phyloP scores from a whole-genome alignment of 2,888 invertebrate genomes.

The Cybosia mesomella region DNA sequence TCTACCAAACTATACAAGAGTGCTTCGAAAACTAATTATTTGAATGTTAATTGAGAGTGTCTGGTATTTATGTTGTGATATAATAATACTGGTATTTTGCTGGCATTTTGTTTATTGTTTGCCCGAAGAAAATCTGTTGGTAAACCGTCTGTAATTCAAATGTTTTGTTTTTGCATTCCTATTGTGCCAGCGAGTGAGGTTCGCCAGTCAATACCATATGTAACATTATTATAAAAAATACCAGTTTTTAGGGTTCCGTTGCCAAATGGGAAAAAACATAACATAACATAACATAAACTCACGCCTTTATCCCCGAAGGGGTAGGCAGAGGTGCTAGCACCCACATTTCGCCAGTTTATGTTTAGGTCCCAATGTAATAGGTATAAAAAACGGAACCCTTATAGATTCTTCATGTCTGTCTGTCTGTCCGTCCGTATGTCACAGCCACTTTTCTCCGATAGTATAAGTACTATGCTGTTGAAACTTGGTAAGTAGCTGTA shows the following conservation, averaged over 20 bases:
- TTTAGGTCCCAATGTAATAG: too few species aligned
- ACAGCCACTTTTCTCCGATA: too few species aligned
- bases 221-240: not conserved
- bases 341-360: too few species aligned
- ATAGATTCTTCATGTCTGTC: too few species aligned
- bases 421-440: too few species aligned
- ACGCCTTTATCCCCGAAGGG: too few species aligned
- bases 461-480: too few species aligned
- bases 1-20: not conserved
- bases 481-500: too few species aligned
- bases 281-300: too few species aligned
- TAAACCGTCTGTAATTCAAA: constrained; percentile 17
- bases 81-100: constrained; percentile 4
- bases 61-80: constrained; percentile 7
- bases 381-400: too few species aligned
- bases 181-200: not conserved
- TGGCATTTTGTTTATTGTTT: constrained; percentile 8
- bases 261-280: too few species aligned
- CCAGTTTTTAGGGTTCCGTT: not conserved
- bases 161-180: constrained; percentile 3
- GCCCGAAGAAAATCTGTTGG: not conserved
- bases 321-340: too few species aligned
- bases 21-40: constrained; percentile 10
- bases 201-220: not conserved
- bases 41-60: constrained; percentile 10